phyloP scores from a whole-genome alignment of 2,113 vertebrate genomes.

The Neopipo cinnamomea region DNA sequence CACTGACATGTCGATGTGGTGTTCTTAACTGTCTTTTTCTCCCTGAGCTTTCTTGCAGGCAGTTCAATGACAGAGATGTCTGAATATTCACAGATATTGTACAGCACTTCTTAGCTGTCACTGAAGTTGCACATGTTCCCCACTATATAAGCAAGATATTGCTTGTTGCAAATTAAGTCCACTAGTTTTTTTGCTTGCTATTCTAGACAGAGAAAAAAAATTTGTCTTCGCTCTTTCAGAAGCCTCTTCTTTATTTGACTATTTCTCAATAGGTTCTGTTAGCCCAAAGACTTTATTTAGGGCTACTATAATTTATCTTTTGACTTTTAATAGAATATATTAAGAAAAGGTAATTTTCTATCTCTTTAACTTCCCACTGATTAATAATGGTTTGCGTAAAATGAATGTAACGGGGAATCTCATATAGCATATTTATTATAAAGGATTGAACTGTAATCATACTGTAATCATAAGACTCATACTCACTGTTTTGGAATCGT shows the following conservation, averaged over 20 bases:
- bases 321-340: neutral
- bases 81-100: neutral
- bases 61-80: neutral
- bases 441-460: neutral
- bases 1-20: neutral
- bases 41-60: neutral
- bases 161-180: neutral
- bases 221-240: neutral
- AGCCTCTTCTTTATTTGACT: neutral
- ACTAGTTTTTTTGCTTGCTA: neutral
- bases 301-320: neutral
- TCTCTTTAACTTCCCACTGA: neutral
- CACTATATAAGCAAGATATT: neutral
- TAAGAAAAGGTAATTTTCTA: neutral
- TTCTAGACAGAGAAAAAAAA: neutral
- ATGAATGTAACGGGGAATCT: neutral
- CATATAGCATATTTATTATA: neutral
- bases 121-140: neutral
- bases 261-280: neutral
- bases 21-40: neutral
- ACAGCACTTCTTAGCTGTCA: neutral
- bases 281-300: neutral
- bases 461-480: neutral
- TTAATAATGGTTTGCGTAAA: neutral
- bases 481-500: constrained; percentile 30